Base-by-base conservation (phyloP, 2,113 vertebrate species). In the Rhodinocichla rosea region DNA sequence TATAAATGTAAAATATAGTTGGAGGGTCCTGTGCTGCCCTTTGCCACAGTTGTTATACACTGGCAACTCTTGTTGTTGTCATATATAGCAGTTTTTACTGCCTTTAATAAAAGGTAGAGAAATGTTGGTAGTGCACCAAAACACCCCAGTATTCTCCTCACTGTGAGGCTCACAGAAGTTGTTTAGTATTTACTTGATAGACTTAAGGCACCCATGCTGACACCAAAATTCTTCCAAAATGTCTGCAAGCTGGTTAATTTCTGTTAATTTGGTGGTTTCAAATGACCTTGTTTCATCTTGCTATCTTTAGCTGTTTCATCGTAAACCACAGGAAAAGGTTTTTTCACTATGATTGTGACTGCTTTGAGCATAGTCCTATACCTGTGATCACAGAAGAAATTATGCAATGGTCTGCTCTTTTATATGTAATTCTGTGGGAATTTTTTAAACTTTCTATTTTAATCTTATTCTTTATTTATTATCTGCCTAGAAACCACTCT, bases 391-490 rank as follows among this genome's bases (percentile, higher is more conserved):
- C 57, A 53, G 19, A 64, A 35, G 35, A 53, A 70, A 42, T 67
- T 57, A 42, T 9, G 28, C 40, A 73, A n/a, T 32, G 9, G 13
- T 62, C 45, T 64, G 15, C 45, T 83, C n/a, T 42, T 92, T 76
- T 89, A 28, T 86, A 47, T 69, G 26, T 59, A 83, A 50, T 78
- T 89, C 30, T 68, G 75, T 33, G 21, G 19, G n/a, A 78, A 30
- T 64, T 89, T 94, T 91, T 95, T 33, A 69, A 47, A 27, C 10
- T 96, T 87, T 70, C 39, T 93, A 15, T 96, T 96, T 95, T 93
- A 82, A 95, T 42, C 33, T 30, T 94, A 42, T 82, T 68, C 45
- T 88, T 95, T 95, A 83, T 97, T 96, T 97, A 87, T 95, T 84
- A 53, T 77, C 77, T 78, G 44, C 53, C 50, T 77, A 60, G 57